Percentiles rank a stretch among this genome's conserved stretches.
Evolutionary conservation across 2,797 vertebrate species (phyloP).

Genomic region (Sebastolobus altivelis): DNA sequence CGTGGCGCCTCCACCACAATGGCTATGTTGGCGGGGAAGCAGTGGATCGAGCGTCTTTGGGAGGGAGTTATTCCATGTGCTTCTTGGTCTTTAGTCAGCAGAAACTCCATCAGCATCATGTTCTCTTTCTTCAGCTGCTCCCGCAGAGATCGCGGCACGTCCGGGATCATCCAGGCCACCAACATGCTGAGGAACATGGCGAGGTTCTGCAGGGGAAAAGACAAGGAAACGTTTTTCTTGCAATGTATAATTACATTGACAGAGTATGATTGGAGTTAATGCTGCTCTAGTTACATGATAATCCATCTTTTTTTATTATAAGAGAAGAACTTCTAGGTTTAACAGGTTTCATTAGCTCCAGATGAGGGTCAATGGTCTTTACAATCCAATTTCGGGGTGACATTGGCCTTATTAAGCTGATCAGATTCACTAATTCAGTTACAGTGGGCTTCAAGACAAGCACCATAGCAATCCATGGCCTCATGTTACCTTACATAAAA

Average conservation of each 20-base stretch:
- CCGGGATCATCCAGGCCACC: constrained; percentile 97
- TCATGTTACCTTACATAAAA: constrained; percentile 7
- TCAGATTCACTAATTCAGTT: background rate
- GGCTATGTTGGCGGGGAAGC: constrained; percentile 54
- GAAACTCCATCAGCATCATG: constrained; percentile 91
- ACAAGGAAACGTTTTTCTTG: background rate
- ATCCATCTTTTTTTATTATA: background rate
- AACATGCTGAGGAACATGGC: constrained; percentile 98
- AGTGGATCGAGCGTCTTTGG: constrained; percentile 62
- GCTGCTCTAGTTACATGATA: background rate
- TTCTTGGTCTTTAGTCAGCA: constrained; percentile 92
- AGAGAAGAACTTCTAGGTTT: background rate
- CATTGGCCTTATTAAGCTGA: background rate
- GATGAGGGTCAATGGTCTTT: background rate
- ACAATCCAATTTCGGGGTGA: background rate
- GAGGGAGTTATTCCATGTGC: constrained; percentile 76
- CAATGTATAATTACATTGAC: background rate
- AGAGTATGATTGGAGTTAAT: background rate
- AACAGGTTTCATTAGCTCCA: background rate
- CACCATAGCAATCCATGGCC: background rate
- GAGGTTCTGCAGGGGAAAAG: constrained; percentile 87
- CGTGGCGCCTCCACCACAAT: constrained; percentile 72
- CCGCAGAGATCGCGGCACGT: constrained; percentile 94
- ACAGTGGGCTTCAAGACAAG: background rate
- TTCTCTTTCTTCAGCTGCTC: constrained; percentile 96